Evolutionary conservation across 2,888 invertebrate genomes (phyloP), one percentile per base, ranked within the genome.

Genomic region (Chrysolina haemoptera): DNA sequence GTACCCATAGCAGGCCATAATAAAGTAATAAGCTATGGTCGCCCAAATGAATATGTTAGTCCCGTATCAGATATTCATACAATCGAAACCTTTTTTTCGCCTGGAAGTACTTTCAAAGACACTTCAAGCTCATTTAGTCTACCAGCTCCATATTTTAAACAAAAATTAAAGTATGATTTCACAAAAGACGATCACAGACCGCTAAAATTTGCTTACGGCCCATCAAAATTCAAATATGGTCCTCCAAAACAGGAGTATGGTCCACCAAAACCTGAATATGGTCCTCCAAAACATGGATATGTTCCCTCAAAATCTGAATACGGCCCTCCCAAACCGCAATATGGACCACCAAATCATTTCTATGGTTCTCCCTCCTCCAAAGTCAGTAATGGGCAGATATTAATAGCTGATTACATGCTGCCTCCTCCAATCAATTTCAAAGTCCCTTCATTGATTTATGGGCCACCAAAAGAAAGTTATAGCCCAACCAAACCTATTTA

Each of bases 1-100:
- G 91, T 94, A 81, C 96, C 96, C 48, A 92, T 95, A 59, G 77
- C 77, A 67, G 85, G 83, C 5, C 80, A 82, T 65, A 83, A 83
- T 73, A 85, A 84, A 46, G 74, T 85, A 14, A 81, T 85, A 53
- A 84, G 84, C 63, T 85, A 85, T 74, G 82, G 82, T 14, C 84
- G 83, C 43, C 84, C 83, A 12, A 78, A 83, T 27, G 75, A 71
- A n/a, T 66, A 73, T 68, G 76, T 78, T 78, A 79, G 79, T 79
- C 79, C 78, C 12, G 40, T 41, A 62, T 48, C 67, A 22, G 63
- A 72, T 66, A 27, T 66, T 20, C 70, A 68, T 72, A 70, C 71
- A 20, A 55, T 75, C 46, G 72, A 76, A 22, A 70, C 43, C 66
- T 59, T 77, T 43, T 71, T 65, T 40, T 70, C 71, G 11, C 76